These are phyloP conservation scores for Tetramorium simillimum DNA, from an alignment of 1,140 invertebrate species.

Conservation along the genomic window DNA sequence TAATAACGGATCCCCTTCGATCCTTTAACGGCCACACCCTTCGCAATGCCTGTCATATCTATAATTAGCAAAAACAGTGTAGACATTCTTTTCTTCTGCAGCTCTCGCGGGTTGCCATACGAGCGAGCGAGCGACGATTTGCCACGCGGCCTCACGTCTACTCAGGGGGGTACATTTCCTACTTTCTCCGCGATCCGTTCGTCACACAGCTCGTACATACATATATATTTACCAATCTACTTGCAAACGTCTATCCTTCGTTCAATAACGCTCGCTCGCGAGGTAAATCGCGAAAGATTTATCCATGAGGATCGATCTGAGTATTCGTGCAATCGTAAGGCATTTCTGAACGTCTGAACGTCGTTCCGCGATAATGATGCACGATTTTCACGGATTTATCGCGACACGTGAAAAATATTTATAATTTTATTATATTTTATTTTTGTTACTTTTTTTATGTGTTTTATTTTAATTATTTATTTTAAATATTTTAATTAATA, in stretches of 20 bases:
- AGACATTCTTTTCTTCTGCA: neutral
- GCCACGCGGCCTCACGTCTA: constrained; percentile 26
- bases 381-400: neutral
- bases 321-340: constrained; percentile 11
- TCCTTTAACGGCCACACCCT: neutral
- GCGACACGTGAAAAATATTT: neutral
- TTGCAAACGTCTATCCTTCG: constrained; percentile 14
- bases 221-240: constrained; percentile 45
- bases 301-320: neutral
- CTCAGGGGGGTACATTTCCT: constrained; percentile 61
- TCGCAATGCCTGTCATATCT: neutral
- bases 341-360: neutral
- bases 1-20: neutral
- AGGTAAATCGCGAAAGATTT: constrained; percentile 28
- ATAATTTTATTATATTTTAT: neutral
- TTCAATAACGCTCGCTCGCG: constrained; percentile 8
- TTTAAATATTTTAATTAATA: too few species aligned
- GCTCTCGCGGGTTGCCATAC: constrained; percentile 1
- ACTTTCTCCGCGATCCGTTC: constrained; percentile 65
- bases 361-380: neutral
- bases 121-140: constrained; percentile 41
- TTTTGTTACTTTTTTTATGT: neutral
- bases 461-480: neutral
- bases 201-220: constrained; percentile 32
- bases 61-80: neutral